phyloP scores from a whole-genome alignment of 2,113 vertebrate species.

The Bos javanicus region DNA sequence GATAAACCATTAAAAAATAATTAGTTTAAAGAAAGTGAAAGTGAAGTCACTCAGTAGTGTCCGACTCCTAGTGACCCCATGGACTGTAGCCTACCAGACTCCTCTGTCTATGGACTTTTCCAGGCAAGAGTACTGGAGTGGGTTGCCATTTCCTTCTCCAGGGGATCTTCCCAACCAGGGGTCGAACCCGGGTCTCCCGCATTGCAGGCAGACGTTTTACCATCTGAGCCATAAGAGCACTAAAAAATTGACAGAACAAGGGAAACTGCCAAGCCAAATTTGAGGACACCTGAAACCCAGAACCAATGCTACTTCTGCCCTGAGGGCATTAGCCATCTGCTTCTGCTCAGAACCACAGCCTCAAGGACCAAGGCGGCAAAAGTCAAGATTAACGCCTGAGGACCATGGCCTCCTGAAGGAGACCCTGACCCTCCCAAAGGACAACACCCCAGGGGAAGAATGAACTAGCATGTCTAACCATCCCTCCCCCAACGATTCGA shows the following conservation, averaged over 20 bases:
- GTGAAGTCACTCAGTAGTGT: not conserved
- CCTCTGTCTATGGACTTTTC: not conserved
- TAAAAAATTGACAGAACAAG: not conserved
- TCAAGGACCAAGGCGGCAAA: not conserved
- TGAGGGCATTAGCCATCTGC: not conserved
- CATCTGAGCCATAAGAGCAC: not conserved
- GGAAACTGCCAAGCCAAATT: not conserved
- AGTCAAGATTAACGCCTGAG: not conserved
- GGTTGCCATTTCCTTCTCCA: not conserved
- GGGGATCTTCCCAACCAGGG: not conserved
- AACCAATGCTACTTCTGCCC: not conserved
- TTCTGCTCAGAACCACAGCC: not conserved
- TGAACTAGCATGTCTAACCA: not conserved
- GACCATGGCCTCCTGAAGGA: not conserved
- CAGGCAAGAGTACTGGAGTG: not conserved
- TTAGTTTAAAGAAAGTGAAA: not conserved
- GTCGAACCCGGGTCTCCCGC: rapidly evolving
- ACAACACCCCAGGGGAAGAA: not conserved
- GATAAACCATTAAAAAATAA: not conserved
- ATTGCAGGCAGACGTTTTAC: not conserved
- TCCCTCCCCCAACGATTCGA: not conserved
- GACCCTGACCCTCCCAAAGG: not conserved
- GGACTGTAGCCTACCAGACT: not conserved
- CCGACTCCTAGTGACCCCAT: not conserved
- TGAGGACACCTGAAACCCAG: not conserved